Evolutionary conservation across 2,888 invertebrate species (phyloP).

Genomic region (Nyleta sp.): DNA sequence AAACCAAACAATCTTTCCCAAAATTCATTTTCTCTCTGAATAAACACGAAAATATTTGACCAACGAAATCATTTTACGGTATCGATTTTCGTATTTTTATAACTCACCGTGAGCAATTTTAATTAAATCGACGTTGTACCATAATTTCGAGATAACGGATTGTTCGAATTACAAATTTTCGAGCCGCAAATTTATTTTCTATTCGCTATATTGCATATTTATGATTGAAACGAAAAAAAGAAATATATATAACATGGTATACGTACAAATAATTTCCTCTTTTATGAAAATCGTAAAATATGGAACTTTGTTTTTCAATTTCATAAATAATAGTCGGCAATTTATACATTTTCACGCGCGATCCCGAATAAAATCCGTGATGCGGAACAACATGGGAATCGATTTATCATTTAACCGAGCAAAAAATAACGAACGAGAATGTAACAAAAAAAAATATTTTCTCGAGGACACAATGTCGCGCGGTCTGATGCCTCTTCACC

Average conservation of each 20-base stretch:
- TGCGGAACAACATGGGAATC: not conserved
- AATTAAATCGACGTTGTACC: constrained; percentile 27
- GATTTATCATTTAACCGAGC: not conserved
- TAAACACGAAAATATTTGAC: constrained; percentile 33
- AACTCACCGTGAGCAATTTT: constrained; percentile 9
- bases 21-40: constrained; percentile 30
- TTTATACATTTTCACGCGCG: constrained; percentile 1
- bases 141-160: constrained; percentile 1
- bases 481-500: constrained; percentile 20
- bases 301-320: not conserved
- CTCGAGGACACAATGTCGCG: constrained; percentile 14
- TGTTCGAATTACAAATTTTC: constrained; percentile 9
- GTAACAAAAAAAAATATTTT: constrained; percentile 16
- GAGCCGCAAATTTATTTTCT: not conserved
- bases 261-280: not conserved
- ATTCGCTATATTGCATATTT: not conserved
- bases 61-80: constrained; percentile 18
- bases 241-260: not conserved
- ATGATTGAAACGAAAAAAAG: constrained; percentile 10
- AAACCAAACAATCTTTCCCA: constrained; percentile 12
- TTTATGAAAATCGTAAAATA: not conserved
- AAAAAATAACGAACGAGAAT: not conserved
- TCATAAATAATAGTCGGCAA: not conserved
- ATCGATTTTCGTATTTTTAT: constrained; percentile 41
- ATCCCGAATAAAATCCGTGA: not conserved